A percentile compares a stretch with the other conserved stretches of the same genome.
phyloP scores from a whole-genome alignment of 2,888 invertebrate genomes.

The Glaucopsyche alexis region DNA sequence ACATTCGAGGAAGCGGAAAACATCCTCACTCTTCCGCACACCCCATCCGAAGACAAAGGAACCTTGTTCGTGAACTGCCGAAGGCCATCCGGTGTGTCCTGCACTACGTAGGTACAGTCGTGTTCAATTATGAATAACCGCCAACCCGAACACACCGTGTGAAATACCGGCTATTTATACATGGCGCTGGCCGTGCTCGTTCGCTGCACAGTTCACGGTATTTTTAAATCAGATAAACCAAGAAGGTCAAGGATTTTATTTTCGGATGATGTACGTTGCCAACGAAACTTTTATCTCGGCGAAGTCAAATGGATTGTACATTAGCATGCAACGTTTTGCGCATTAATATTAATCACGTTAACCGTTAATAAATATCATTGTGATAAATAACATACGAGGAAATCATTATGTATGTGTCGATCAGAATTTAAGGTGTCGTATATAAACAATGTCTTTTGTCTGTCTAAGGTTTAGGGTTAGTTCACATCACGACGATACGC shows the following conservation, averaged over 20 bases:
- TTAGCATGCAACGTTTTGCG: constrained; percentile 29
- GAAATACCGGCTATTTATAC: constrained; percentile 4
- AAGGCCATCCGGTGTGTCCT: constrained; percentile 66
- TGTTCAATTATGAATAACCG: neutral
- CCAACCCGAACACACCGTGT: neutral
- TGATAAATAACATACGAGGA: constrained; percentile 8
- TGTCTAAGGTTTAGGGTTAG: neutral
- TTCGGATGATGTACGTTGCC: constrained; percentile 70
- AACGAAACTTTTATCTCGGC: constrained; percentile 48
- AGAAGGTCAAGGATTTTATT: constrained; percentile 75
- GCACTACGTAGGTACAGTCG: constrained; percentile 37
- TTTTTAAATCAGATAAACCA: constrained; percentile 69
- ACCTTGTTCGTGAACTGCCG: constrained; percentile 75
- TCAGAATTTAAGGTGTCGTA: neutral
- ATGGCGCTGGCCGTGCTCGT: constrained; percentile 48
- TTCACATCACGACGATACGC: no score
- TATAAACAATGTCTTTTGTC: neutral
- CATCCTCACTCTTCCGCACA: constrained; percentile 37
- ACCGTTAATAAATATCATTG: constrained; percentile 8
- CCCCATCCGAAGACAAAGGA: constrained; percentile 60
- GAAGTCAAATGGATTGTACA: constrained; percentile 31
- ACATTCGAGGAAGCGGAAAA: neutral
- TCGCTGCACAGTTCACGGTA: constrained; percentile 72
- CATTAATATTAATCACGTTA: constrained; percentile 19
- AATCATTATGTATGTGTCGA: constrained; percentile 11